Evolutionary conservation across 2,113 vertebrate species (phyloP), one percentile per base, ranked within the genome.

Genomic region (Drymodes brunneopygia): DNA sequence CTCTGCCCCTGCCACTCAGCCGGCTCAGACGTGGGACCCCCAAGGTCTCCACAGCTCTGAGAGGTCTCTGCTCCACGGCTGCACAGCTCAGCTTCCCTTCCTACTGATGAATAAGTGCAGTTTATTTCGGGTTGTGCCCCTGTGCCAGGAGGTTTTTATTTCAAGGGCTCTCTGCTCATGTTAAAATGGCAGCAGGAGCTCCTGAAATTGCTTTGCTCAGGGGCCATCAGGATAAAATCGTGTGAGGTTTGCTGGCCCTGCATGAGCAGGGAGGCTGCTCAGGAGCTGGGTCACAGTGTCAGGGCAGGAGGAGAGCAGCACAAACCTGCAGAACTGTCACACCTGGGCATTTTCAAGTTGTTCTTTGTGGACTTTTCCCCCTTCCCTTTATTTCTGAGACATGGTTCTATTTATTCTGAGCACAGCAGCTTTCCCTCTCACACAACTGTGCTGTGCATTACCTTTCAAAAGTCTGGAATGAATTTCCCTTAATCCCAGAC

Each of bases 141-240:
- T 57, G 10, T 74, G 91, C 94, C 92, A 95, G 67, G 58, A 74
- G 29, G 21, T 44, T 91, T 88, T 73, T 57, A 71, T 96, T 97
- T 97, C 90, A 64, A 73, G 75, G 74, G 40, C 69, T 79, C 84
- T 64, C 12, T 72, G 31, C 93, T 42, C 62, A 3, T 44, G 27
- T 84, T 61, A 4, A 53, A 74, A 45, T 90, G 92, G 83, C 96
- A 95, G 53, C 67, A 33, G 72, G 42, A 92, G 84, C 95, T 92
- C 35, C 92, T 96, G 92, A 51, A 95, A 96, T 97, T 93, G 31
- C 92, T 82, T 80, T 78, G 84, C 69, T 33, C 83, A 2, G 64
- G 51, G 84, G 69, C 90, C 78, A 60, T 23, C 47, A 47, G 94
- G 51, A 84, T 15, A 2, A 8, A 21, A 1, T 5, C 1, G 90